Evolutionary conservation across 2,797 vertebrate species (phyloP).

Genomic region (Sphaeramia orbicularis): DNA sequence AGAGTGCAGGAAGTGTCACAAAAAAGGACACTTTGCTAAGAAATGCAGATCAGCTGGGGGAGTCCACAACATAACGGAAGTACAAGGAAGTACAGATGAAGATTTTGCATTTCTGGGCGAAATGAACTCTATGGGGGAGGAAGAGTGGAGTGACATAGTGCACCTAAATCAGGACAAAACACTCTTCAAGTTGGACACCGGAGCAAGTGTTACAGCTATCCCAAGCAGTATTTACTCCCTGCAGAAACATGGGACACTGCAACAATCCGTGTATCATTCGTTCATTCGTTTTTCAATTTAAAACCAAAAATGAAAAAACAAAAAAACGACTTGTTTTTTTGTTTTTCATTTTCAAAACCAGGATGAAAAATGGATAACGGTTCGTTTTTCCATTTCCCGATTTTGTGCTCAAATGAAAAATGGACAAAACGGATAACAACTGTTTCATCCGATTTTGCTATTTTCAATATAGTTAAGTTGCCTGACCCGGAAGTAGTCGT

Average conservation of each 20-base stretch:
- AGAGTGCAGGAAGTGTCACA: constrained; percentile 32
- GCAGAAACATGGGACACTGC: neutral
- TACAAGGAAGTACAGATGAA: neutral
- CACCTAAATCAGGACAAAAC: constrained; percentile 22
- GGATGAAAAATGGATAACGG: no score
- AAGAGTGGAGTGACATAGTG: neutral
- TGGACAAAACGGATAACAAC: no score
- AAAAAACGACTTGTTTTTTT: no score
- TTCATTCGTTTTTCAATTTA: no score
- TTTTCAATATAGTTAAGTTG: no score
- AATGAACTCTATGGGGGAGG: neutral
- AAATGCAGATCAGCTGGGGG: constrained; percentile 3
- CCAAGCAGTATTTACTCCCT: neutral
- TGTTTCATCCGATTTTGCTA: no score
- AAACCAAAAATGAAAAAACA: no score
- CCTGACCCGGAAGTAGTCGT: no score
- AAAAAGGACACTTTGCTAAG: constrained; percentile 39
- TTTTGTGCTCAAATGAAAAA: no score
- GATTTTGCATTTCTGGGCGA: constrained; percentile 34
- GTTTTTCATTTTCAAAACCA: no score
- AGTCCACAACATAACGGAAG: constrained; percentile 20
- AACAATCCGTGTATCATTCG: no score
- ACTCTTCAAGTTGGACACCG: constrained; percentile 40
- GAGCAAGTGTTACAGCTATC: neutral
- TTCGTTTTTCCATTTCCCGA: no score